Base-by-base conservation (phyloP, 2,797 vertebrate species). In the Onychomys torridus region DNA sequence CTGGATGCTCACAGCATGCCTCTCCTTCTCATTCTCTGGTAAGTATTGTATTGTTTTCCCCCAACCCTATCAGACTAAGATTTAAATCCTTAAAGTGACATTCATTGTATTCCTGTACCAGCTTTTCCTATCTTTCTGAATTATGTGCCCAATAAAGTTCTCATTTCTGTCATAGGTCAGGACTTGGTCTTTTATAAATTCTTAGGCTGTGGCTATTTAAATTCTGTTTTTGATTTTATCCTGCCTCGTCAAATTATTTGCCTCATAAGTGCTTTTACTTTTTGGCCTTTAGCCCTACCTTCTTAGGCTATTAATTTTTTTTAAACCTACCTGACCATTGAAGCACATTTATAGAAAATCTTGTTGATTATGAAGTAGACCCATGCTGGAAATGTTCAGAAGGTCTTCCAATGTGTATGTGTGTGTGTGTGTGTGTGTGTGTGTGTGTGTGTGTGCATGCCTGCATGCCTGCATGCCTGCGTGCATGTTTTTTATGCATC, bases 1-100 rank as follows among this genome's bases (percentile, higher is more conserved):
- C 95, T 90, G 81, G 89, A 75, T 89, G 89, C 96, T 92, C 95
- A 19, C 65, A 89, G 95, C 96, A 52, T 6, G 32, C 13, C 79
- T 78, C 83, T 75, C 76, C n/a, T 90, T 57, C 90, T 94, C 32
- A 1, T 73, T 88, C 91, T 96, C 95, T 94, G 29, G 88, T 0
- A 0, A 37, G 86, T 0, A 0, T 93, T 96, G 84, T 25, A 23
- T 75, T 96, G 75, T 90, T 96, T 94, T 2, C 23, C 12, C 93
- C 96, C 52, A 88, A 97, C 88, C 49, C 87, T 97, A 95, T 97
- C 92, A 95, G 93, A 34, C 96, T 87, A 83, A 98, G 92, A 97
- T 98, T 98, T 98, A 98, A 98, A 98, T 98, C 95, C 96, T 96
- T 86, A 97, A 97, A 91, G 92, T 97, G 97, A 96, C 95, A 79